Conservation (phyloP, 2,888 invertebrate species). For the Escarpia spicata region DNA sequence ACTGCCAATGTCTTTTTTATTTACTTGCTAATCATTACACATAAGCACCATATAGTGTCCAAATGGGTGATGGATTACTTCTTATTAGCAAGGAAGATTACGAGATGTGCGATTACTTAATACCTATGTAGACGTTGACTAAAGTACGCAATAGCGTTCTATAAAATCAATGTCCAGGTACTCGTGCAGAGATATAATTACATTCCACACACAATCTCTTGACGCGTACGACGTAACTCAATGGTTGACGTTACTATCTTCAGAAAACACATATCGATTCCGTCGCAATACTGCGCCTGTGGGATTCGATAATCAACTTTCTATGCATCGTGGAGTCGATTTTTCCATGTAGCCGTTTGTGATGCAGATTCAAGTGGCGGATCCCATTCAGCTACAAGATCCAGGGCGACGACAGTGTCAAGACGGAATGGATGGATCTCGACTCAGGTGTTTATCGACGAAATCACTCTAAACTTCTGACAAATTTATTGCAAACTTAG, state of each 20-base stretch:
- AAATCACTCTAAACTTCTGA: background rate
- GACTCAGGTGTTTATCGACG: conserved; percentile 47
- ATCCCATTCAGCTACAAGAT: conserved; percentile 61
- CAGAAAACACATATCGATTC: conserved; percentile 6
- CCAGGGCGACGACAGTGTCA: conserved; percentile 41
- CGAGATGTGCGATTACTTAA: background rate
- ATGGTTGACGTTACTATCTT: background rate
- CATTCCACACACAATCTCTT: background rate
- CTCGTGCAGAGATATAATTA: background rate
- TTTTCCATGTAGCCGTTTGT: background rate
- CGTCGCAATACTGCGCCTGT: background rate
- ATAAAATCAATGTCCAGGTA: background rate
- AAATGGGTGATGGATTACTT: background rate
- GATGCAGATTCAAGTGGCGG: conserved; percentile 60
- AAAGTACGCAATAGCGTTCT: background rate
- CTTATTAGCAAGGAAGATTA: background rate
- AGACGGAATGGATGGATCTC: conserved; percentile 55
- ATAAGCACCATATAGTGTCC: background rate
- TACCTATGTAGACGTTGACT: background rate
- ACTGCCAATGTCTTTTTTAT: no score
- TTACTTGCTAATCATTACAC: no score
- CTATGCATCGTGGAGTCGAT: background rate
- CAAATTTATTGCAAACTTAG: background rate
- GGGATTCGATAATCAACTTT: conserved; percentile 13
- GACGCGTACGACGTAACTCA: background rate